A percentile compares a stretch with the other conserved stretches of the same genome.
phyloP scores from a whole-genome alignment of 2,797 vertebrate species.

The Pseudochromis fuscus region DNA sequence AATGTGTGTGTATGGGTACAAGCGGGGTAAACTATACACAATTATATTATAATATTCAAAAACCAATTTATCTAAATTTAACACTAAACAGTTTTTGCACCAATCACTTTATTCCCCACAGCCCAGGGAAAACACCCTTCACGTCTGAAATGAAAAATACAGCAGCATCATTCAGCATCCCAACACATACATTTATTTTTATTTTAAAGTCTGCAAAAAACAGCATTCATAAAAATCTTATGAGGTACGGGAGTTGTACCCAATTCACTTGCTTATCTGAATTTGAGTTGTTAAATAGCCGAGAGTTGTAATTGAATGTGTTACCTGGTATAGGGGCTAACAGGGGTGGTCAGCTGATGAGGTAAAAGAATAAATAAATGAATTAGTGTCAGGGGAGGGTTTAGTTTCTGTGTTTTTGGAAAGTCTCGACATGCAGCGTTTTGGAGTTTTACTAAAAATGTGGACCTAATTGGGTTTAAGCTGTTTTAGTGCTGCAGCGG shows the following conservation, averaged over 20 bases:
- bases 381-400: neutral
- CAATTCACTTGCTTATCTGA: neutral
- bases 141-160: neutral
- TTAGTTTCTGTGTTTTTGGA: neutral
- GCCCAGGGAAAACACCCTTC: conserved; percentile 1
- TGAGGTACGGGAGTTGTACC: neutral
- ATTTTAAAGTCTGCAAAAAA: too few relatives aligned
- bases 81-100: conserved; percentile 16
- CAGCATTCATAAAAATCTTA: neutral
- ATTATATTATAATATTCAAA: conserved; percentile 25
- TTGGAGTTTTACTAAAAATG: conserved; percentile 15
- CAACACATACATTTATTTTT: neutral
- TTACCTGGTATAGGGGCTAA: neutral
- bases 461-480: conserved; percentile 25
- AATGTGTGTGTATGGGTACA: neutral
- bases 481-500: neutral
- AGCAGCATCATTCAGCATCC: neutral
- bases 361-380: neutral
- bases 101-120: conserved; percentile 5
- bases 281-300: neutral
- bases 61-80: conserved; percentile 23
- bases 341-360: conserved; percentile 13
- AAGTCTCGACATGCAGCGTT: neutral
- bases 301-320: neutral
- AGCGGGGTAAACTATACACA: neutral